phyloP scores from a whole-genome alignment of 1,140 invertebrate genomes.

The Coptotermes formosanus region DNA sequence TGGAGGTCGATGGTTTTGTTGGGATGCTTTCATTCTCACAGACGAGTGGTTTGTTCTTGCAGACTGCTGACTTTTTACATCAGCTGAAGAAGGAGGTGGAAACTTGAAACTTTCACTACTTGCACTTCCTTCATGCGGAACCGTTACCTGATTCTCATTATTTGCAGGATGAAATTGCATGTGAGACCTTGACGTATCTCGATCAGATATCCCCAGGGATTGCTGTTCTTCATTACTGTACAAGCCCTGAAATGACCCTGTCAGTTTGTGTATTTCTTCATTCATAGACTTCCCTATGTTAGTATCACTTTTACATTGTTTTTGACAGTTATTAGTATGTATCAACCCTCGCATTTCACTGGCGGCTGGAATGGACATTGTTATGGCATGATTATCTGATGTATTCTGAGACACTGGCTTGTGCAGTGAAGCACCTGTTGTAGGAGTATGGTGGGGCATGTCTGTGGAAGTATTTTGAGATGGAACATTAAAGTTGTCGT shows the following conservation, averaged over 20 bases:
- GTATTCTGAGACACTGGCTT: background rate
- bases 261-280: background rate
- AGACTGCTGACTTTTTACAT: background rate
- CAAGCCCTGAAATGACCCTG: background rate
- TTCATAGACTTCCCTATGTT: background rate
- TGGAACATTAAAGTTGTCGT: background rate
- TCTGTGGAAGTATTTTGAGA: background rate
- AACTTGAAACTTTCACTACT: constrained; percentile 18
- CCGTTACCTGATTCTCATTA: background rate
- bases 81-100: background rate
- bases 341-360: background rate
- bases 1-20: constrained; percentile 44
- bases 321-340: background rate
- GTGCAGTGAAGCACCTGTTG: background rate
- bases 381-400: background rate
- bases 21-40: background rate
- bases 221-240: background rate
- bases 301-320: background rate
- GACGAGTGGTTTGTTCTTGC: background rate
- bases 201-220: background rate
- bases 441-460: background rate
- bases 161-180: background rate
- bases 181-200: background rate
- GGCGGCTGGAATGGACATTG: background rate
- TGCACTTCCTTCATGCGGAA: background rate